Evolutionary conservation across 2,113 vertebrate species (phyloP), one percentile per base, ranked within the genome.

Genomic region (Apodemus speciosus): DNA sequence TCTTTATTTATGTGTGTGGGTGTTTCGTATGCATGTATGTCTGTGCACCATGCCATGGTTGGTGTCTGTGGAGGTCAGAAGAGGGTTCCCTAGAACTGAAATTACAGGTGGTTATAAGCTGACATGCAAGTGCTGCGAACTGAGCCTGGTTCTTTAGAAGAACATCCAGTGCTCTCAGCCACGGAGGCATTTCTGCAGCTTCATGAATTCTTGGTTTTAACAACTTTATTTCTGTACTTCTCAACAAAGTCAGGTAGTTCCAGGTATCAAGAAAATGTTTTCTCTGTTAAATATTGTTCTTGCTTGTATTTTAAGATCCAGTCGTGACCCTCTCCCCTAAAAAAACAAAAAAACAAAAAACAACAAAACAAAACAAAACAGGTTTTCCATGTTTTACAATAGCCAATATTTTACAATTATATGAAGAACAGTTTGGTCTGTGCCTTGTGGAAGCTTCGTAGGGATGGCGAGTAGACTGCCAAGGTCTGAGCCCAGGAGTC

Each of bases 231-330:
- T 76, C 43, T 87, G 2, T 51, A 23, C 69, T 83, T 32, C 69
- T 16, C 4, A 76, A 43, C 53, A 9, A 58, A 66, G 23, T 66
- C 62, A 60, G 43, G n/a, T 30, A 88, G 35, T 40, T 81, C 3
- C 23, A 46, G 38, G 32, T 23, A 20, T 30, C 62, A 93, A 58
- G 72, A 40, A 43, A 88, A 46, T 66, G 25, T 18, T 16, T 75
- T 79, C 58, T 58, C n/a, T 66, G 1, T 69, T 77, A 93, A 81
- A 56, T 53, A 30, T 15, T 60, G 11, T 72, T 83, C 73, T 91
- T 83, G 40, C 66, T 85, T 81, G 9, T 80, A 53, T 76, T 89
- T 95, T 89, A 81, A 91, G 91, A 76, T 88, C 72, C 69, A 49
- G 27, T 73, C 88, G 64, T 73, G 53, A 91, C 38, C 11, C 79